Evolutionary conservation across 2,113 vertebrate species (phyloP).

Genomic region (Engraulis encrasicolus): DNA sequence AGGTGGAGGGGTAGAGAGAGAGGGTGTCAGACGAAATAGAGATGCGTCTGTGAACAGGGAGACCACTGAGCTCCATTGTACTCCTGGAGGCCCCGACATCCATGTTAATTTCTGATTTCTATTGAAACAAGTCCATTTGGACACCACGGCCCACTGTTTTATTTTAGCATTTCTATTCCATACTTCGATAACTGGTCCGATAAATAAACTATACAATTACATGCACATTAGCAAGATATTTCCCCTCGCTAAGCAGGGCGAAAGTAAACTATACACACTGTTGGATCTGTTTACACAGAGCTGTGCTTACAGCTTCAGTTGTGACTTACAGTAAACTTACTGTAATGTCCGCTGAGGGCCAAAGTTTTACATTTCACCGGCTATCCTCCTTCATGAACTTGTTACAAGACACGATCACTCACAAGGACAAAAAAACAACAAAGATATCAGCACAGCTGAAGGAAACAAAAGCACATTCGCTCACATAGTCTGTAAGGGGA

Average conservation of each 20-base stretch:
- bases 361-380: not conserved
- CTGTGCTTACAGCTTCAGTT: not conserved
- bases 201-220: not conserved
- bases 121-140: not conserved
- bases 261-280: not conserved
- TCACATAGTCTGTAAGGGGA: slow-evolving; percentile 44
- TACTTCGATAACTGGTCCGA: not conserved
- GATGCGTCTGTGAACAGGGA: not conserved
- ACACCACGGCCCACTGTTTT: not conserved
- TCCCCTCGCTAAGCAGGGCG: not conserved
- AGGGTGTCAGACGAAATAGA: not conserved
- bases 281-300: not conserved
- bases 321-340: not conserved
- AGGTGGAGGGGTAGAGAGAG: no score
- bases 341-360: not conserved
- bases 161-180: no score
- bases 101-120: not conserved
- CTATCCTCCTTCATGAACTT: not conserved
- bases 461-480: slow-evolving; percentile 36
- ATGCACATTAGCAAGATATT: not conserved
- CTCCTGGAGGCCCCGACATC: not conserved
- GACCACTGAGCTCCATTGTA: not conserved
- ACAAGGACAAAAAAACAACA: not conserved
- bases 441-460: not conserved
- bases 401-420: not conserved